These are phyloP conservation scores for Muricea muricata DNA, from an alignment of 92 coral and sea anemone species.

Conservation along the genomic window DNA sequence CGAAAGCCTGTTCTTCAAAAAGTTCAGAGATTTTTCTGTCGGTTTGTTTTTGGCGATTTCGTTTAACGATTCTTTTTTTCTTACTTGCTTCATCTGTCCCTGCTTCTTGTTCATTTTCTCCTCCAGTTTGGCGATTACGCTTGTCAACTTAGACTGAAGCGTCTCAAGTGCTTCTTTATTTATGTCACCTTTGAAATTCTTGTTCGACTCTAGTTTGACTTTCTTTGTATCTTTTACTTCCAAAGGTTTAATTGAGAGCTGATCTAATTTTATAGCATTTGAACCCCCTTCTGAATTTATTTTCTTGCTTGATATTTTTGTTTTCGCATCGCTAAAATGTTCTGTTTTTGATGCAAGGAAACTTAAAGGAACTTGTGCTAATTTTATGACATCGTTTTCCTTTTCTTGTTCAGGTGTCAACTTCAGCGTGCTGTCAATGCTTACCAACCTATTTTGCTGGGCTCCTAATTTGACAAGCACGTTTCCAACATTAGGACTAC, in stretches of 20 bases:
- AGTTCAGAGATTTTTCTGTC: not conserved
- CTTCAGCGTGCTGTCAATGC: not conserved
- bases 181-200: not conserved
- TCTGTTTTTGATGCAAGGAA: not conserved
- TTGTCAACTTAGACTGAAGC: constrained; percentile 19
- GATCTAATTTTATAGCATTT: not conserved
- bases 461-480: not conserved
- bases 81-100: not conserved
- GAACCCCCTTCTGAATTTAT: not conserved
- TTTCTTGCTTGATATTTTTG: not conserved
- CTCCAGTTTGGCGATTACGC: constrained; percentile 31
- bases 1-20: constrained; percentile 6
- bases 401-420: not conserved
- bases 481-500: constrained; percentile 1
- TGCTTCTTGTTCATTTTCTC: constrained; percentile 16
- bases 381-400: constrained; percentile 21
- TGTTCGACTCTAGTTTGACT: not conserved
- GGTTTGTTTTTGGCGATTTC: constrained; percentile 6
- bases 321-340: not conserved
- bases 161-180: constrained; percentile 16
- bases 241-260: constrained; percentile 3
- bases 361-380: constrained; percentile 20
- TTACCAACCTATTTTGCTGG: not conserved
- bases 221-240: not conserved
- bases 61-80: not conserved